phyloP scores from a whole-genome alignment of 1,140 invertebrate genomes.

The Paralvinella palmiformis region DNA sequence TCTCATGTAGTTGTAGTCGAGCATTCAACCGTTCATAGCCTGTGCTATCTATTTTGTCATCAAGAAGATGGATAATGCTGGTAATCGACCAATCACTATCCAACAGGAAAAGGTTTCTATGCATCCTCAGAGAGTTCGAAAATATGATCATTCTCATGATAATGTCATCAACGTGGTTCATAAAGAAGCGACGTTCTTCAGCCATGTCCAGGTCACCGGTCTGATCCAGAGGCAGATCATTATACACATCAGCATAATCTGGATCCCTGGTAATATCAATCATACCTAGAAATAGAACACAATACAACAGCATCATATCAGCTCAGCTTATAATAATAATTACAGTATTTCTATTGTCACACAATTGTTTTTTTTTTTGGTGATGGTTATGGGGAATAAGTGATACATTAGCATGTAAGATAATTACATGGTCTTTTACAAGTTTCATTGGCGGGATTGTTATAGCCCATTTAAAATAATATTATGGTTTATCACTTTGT shows the following conservation, averaged over 20 bases:
- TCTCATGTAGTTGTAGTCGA: constrained; percentile 41
- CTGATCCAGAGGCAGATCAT: constrained; percentile 30
- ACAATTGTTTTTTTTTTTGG: too few species aligned
- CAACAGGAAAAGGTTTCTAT: constrained; percentile 42
- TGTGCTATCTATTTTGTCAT: constrained; percentile 38
- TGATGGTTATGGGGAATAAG: too few species aligned
- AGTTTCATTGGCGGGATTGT: too few species aligned
- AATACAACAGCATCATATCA: too few species aligned
- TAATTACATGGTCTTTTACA: too few species aligned
- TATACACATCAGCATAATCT: constrained; percentile 37
- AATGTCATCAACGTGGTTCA: constrained; percentile 40
- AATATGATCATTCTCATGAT: constrained; percentile 41
- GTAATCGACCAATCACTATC: constrained; percentile 40
- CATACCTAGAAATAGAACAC: too few species aligned
- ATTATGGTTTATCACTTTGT: too few species aligned
- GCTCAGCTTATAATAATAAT: too few species aligned
- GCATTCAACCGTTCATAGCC: constrained; percentile 45
- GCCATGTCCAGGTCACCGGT: constrained; percentile 33
- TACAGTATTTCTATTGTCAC: too few species aligned
- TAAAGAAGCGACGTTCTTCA: constrained; percentile 37
- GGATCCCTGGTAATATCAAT: constrained; percentile 43
- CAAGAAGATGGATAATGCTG: constrained; percentile 34
- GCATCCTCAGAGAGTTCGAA: constrained; percentile 31
- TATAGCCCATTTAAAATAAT: too few species aligned
- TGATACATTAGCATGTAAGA: too few species aligned